phyloP scores from a whole-genome alignment of 2,888 invertebrate species.

The Ormyrus pomaceus region DNA sequence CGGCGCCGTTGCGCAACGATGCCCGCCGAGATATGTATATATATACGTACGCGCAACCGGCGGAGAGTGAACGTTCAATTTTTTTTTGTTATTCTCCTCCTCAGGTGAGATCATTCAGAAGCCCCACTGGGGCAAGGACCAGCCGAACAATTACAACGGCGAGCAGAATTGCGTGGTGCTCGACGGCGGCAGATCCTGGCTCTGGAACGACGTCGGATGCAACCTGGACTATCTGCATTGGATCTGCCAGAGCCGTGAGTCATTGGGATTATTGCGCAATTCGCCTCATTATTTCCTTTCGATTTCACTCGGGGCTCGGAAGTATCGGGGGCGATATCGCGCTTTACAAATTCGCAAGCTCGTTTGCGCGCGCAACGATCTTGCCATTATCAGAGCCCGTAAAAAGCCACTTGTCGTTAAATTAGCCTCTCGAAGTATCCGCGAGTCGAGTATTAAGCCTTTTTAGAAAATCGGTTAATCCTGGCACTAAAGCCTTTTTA shows the following conservation, averaged over 20 bases:
- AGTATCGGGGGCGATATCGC: too few relatives aligned
- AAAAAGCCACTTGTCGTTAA: too few relatives aligned
- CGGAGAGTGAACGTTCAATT: conserved; percentile 8
- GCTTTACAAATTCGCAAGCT: too few relatives aligned
- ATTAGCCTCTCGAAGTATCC: too few relatives aligned
- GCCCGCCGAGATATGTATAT: neutral
- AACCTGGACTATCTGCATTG: conserved; percentile 94
- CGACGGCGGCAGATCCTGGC: conserved; percentile 92
- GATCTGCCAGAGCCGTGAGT: conserved; percentile 94
- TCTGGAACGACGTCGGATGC: conserved; percentile 96
- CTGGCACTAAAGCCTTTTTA: too few relatives aligned
- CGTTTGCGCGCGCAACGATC: too few relatives aligned
- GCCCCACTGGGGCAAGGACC: conserved; percentile 94
- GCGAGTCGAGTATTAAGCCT: too few relatives aligned
- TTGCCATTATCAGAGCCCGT: too few relatives aligned
- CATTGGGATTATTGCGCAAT: neutral
- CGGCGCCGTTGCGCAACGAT: neutral
- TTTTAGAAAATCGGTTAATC: too few relatives aligned
- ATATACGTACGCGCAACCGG: neutral
- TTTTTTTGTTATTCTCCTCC: neutral
- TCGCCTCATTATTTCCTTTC: too few relatives aligned
- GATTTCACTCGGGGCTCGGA: too few relatives aligned
- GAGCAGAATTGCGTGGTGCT: conserved; percentile 96
- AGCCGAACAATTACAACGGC: conserved; percentile 96
- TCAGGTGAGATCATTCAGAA: conserved; percentile 86